A percentile compares a stretch with the other conserved stretches of the same genome.
Evolutionary conservation across 2,888 invertebrate genomes (phyloP).

Genomic region (Mimas tiliae): DNA sequence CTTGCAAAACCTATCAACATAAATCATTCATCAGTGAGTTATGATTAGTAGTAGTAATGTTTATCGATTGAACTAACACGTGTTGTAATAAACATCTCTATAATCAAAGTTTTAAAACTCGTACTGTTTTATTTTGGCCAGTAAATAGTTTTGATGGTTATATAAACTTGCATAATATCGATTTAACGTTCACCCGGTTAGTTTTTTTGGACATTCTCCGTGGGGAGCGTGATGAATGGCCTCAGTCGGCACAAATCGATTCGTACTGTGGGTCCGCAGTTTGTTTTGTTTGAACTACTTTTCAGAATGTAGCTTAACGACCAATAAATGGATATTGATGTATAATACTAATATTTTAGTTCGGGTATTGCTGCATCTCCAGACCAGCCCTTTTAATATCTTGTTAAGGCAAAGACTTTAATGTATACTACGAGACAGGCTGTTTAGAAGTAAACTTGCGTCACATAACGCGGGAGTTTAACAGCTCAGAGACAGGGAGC

Average conservation of each 20-base stretch:
- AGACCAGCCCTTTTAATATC: no score
- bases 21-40: no score
- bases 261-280: background rate
- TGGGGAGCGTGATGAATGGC: background rate
- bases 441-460: no score
- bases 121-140: background rate
- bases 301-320: background rate
- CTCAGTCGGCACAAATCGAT: constrained; percentile 1
- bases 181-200: constrained; percentile 20
- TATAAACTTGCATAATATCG: constrained; percentile 25
- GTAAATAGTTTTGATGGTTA: constrained; percentile 18
- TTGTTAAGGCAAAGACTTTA: no score
- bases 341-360: no score
- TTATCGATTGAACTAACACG: background rate
- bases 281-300: constrained; percentile 14
- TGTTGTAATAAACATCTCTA: background rate
- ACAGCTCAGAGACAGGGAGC: no score
- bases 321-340: background rate
- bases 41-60: no score
- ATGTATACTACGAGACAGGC: no score
- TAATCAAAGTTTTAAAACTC: background rate
- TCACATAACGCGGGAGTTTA: no score
- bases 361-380: no score
- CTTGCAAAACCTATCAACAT: no score
- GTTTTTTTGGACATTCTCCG: constrained; percentile 20